Evolutionary conservation across 2,888 invertebrate genomes (phyloP), one percentile per base, ranked within the genome.

Genomic region (Melinaea menophilus): DNA sequence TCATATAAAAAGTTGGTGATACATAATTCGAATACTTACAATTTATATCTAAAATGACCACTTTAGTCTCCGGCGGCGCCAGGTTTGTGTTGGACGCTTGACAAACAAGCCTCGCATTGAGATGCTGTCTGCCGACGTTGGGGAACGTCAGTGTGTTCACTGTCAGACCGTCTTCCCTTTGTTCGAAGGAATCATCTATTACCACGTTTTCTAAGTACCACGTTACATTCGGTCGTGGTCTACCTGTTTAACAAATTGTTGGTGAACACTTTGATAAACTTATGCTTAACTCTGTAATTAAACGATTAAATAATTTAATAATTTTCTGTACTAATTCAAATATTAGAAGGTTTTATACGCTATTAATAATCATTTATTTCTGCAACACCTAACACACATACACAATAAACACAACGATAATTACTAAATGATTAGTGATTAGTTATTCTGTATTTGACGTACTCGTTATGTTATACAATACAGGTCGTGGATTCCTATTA

Each of bases 31-130:
- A 33, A 61, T 64, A 95, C 97, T 96, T 90, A 97, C 97, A 92
- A 88, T 97, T 96, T 71, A 97, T 93, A 86, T 97, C 95, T 81
- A 97, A 91, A 73, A 96, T 94, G 76, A 96, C 93, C 71, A 95
- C 93, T 86, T 94, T 95, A 73, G 94, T 93, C 79, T 94, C 93
- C 9, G 97, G 95, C 59, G 93, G 93, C 55, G 95, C 95, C 74
- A 96, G 89, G 84, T 96, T 96, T 70, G 96, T 97, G 85, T 97
- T 97, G 75, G 95, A 94, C 37, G 97, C 97, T 86, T 96, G 95
- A 87, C 97, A 97, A 75, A 96, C 94, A 77, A 97, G 94, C 75
- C 95, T 92, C 64, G 95, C 93, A 85, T 96, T 95, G 73, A 96
- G 92, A 86, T 97, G 96, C 84, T 96, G 95, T 64, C 97, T 90